A percentile compares a stretch with the other conserved stretches of the same genome.
Evolutionary conservation across 2,888 invertebrate species (phyloP).

Genomic region (Hyles lineata): DNA sequence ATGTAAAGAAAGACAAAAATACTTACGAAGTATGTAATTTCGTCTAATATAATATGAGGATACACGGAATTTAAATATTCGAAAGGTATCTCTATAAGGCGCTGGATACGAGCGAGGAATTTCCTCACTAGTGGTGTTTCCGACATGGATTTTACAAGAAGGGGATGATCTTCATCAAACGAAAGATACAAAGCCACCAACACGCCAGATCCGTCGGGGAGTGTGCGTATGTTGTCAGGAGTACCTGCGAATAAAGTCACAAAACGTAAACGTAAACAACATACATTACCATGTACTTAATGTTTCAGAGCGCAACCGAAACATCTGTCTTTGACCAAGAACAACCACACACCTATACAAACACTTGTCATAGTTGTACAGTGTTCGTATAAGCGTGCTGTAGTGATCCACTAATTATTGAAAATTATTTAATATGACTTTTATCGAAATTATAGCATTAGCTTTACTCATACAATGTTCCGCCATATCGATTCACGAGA

Average conservation of each 20-base stretch:
- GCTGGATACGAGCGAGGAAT: conserved; percentile 85
- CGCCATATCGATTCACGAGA: conserved; percentile 59
- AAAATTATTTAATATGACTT: conserved; percentile 12
- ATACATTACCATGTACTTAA: neutral
- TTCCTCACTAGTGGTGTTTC: conserved; percentile 87
- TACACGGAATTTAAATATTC: conserved; percentile 86
- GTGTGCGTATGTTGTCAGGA: conserved; percentile 87
- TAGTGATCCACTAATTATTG: neutral
- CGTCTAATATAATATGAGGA: conserved; percentile 87
- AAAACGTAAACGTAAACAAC: neutral
- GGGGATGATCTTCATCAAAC: conserved; percentile 85
- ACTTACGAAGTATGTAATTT: conserved; percentile 86
- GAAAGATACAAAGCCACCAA: conserved; percentile 86
- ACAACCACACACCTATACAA: conserved; percentile 28
- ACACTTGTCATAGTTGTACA: conserved; percentile 22
- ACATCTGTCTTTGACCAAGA: neutral
- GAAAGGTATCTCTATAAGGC: conserved; percentile 87
- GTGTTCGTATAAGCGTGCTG: neutral
- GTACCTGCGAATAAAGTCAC: conserved; percentile 60
- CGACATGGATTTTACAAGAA: conserved; percentile 80
- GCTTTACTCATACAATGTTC: conserved; percentile 42
- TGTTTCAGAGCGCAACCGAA: conserved; percentile 19
- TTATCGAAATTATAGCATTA: neutral
- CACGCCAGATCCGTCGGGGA: conserved; percentile 87
- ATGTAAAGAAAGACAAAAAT: neutral